These are phyloP conservation scores for Aptenodytes patagonicus DNA, from an alignment of 2,113 vertebrate genomes.

Conservation along the genomic window DNA sequence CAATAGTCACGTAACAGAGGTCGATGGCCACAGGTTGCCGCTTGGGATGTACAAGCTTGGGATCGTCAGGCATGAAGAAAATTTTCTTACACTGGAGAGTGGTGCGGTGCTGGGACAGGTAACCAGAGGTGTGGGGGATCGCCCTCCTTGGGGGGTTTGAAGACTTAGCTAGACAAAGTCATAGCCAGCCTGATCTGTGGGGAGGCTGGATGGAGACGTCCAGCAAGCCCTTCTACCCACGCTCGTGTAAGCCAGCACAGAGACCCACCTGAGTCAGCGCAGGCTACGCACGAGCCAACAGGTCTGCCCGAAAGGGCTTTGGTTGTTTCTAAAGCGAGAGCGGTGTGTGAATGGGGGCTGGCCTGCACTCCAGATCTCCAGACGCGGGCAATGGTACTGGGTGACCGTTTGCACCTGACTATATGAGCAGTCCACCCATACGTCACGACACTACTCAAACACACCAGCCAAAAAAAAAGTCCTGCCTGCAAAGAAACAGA, in stretches of 20 bases:
- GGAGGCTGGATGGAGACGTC: not conserved
- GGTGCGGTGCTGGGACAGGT: not conserved
- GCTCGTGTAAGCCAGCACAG: not conserved
- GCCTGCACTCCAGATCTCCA: not conserved
- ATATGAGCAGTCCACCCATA: accelerated
- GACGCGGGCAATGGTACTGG: not conserved
- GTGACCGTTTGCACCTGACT: not conserved
- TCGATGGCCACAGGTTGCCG: not conserved
- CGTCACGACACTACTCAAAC: accelerated
- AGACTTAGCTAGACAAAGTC: not conserved
- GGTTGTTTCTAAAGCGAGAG: not conserved
- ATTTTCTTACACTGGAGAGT: not conserved
- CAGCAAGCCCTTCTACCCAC: not conserved
- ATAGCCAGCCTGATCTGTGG: not conserved
- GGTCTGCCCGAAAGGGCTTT: not conserved
- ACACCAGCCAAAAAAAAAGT: too few relatives aligned
- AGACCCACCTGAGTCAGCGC: not conserved
- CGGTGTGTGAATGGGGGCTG: not conserved
- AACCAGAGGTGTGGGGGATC: not conserved
- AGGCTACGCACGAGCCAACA: not conserved
- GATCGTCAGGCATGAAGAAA: not conserved
- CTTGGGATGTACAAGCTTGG: not conserved
- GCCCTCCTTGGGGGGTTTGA: not conserved
- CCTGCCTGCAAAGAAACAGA: not conserved
- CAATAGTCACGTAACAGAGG: not conserved